Conservation (phyloP, 2,797 vertebrate species). For the Megalops cyprinoides region DNA sequence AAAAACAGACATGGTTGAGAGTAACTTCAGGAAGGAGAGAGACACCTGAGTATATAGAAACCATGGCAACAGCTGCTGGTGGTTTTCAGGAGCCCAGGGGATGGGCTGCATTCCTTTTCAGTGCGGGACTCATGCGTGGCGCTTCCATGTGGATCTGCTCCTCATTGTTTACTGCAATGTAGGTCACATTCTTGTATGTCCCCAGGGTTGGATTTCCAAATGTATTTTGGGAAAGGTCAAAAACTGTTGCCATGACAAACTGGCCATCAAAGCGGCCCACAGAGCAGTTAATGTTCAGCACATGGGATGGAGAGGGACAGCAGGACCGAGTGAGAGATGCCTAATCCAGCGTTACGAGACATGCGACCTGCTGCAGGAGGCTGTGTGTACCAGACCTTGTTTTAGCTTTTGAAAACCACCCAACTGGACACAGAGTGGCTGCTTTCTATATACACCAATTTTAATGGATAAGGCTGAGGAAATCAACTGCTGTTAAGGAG, state of each 20-base stretch:
- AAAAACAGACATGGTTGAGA: not conserved
- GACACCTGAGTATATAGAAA: not conserved
- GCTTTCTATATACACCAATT: not conserved
- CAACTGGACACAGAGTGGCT: not conserved
- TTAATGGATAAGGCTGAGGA: not conserved
- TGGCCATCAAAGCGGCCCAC: conserved; percentile 22
- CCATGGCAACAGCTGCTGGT: not conserved
- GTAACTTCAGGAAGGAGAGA: not conserved
- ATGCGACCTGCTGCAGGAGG: conserved; percentile 22
- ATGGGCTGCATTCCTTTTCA: too few relatives aligned
- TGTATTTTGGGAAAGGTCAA: conserved; percentile 41
- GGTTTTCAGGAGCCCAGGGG: not conserved
- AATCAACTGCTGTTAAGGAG: not conserved
- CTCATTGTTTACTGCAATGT: conserved; percentile 27
- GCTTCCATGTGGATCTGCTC: not conserved
- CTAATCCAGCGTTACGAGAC: conserved; percentile 10
- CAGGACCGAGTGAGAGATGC: conserved; percentile 3
- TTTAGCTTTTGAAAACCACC: not conserved
- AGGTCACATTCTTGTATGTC: conserved; percentile 43
- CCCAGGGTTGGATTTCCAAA: conserved; percentile 27
- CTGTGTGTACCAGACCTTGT: not conserved
- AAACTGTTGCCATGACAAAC: conserved; percentile 17
- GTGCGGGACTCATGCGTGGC: not conserved
- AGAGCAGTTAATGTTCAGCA: not conserved
- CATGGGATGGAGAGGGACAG: not conserved